Conservation (phyloP, 1,140 invertebrate species). For the Aradophagus sp. region DNA sequence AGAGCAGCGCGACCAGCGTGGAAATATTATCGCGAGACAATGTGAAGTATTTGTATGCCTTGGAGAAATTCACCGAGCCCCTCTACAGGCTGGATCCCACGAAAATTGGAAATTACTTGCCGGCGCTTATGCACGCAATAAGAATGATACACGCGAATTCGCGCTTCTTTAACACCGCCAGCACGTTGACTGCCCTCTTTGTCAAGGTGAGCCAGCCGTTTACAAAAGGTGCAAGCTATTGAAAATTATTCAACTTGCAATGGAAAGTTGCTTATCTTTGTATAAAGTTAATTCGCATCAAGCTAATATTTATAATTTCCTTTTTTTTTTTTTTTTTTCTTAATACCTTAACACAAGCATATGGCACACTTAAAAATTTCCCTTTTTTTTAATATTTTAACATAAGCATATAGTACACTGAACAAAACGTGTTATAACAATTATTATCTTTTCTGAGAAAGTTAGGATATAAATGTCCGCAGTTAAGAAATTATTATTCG, state of each 20-base stretch:
- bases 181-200: conserved; percentile 80
- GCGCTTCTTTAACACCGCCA: conserved; percentile 83
- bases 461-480: too few relatives aligned
- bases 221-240: background rate
- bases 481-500: too few relatives aligned
- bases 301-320: too few relatives aligned
- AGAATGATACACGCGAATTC: conserved; percentile 90
- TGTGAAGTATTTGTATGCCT: conserved; percentile 89
- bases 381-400: too few relatives aligned
- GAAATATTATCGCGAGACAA: conserved; percentile 91
- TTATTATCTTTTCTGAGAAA: too few relatives aligned
- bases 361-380: too few relatives aligned
- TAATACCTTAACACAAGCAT: too few relatives aligned
- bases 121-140: conserved; percentile 82
- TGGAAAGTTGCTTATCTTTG: too few relatives aligned
- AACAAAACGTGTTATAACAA: too few relatives aligned
- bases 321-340: conserved; percentile 1
- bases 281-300: too few relatives aligned
- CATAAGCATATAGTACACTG: too few relatives aligned
- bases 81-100: conserved; percentile 85
- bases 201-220: conserved; percentile 77
- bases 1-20: conserved; percentile 82
- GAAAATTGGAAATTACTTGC: conserved; percentile 81
- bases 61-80: conserved; percentile 90
- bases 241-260: background rate